Percentiles rank a stretch among this genome's conserved stretches.
Conservation (phyloP, 2,888 invertebrate genomes). For the Meghimatium bilineatum region DNA sequence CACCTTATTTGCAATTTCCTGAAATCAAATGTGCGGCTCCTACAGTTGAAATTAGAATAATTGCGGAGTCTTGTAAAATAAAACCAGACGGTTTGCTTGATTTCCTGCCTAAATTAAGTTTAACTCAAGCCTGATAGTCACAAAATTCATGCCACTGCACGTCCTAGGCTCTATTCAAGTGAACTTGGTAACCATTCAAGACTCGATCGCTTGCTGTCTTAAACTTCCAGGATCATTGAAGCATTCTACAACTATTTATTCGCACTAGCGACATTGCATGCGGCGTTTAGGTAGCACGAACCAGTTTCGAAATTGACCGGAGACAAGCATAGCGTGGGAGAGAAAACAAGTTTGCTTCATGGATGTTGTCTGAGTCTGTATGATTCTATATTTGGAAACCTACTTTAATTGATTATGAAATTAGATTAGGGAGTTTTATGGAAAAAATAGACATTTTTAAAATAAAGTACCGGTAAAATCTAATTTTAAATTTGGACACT, state of each 20-base stretch:
- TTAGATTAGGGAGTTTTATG: too few relatives aligned
- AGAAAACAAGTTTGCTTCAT: neutral
- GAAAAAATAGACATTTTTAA: too few relatives aligned
- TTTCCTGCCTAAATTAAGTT: conserved; percentile 1
- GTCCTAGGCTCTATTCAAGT: neutral
- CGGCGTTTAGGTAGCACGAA: neutral
- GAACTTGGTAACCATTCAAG: neutral
- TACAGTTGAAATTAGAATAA: neutral
- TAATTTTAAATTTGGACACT: too few relatives aligned
- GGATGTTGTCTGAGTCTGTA: too few relatives aligned
- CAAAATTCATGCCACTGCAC: neutral
- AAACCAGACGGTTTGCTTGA: neutral
- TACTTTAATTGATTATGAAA: too few relatives aligned
- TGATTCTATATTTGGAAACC: too few relatives aligned
- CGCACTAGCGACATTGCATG: neutral
- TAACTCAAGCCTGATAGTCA: neutral
- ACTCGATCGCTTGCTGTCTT: neutral
- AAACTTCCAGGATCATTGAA: neutral
- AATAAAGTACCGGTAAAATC: too few relatives aligned
- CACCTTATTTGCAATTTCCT: conserved; percentile 2
- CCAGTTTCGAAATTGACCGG: neutral
- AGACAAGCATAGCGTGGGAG: neutral
- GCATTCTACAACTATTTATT: neutral
- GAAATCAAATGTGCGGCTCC: neutral
- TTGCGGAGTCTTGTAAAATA: neutral